Conservation (phyloP, 2,113 vertebrate genomes). For the Perccottus glenii region DNA sequence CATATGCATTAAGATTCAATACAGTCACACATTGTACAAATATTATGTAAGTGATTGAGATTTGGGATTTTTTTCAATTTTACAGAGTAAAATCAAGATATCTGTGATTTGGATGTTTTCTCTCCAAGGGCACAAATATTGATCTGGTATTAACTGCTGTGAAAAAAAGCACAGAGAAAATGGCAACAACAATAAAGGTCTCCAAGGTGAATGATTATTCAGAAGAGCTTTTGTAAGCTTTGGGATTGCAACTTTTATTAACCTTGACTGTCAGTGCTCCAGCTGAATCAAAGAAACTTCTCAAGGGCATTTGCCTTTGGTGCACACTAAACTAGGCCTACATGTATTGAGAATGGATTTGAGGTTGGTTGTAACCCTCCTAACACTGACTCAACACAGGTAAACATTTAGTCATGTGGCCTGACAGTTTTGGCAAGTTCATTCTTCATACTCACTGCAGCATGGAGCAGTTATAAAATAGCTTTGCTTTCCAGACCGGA, state of each 20-base stretch:
- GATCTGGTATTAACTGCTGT: neutral
- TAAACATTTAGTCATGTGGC: neutral
- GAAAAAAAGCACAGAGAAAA: neutral
- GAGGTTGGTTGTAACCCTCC: neutral
- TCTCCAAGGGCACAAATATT: constrained; percentile 4
- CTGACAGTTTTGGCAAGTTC: constrained; percentile 6
- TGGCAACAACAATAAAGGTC: constrained; percentile 1
- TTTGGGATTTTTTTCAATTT: neutral
- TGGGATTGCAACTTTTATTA: neutral
- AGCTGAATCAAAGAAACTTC: neutral
- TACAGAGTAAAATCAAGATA: neutral
- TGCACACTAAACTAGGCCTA: neutral
- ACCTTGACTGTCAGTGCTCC: neutral
- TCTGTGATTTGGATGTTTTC: neutral
- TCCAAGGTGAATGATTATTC: constrained; percentile 2
- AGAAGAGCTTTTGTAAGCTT: neutral
- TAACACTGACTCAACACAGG: neutral
- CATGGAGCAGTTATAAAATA: neutral
- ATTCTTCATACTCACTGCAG: constrained; percentile 10
- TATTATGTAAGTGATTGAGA: too few species aligned
- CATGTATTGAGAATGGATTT: neutral
- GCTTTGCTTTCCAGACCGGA: neutral
- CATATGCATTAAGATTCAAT: too few species aligned
- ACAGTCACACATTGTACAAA: too few species aligned
- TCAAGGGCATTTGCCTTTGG: neutral